Evolutionary conservation across 1,140 invertebrate species (phyloP).

Genomic region (Penaeus indicus): DNA sequence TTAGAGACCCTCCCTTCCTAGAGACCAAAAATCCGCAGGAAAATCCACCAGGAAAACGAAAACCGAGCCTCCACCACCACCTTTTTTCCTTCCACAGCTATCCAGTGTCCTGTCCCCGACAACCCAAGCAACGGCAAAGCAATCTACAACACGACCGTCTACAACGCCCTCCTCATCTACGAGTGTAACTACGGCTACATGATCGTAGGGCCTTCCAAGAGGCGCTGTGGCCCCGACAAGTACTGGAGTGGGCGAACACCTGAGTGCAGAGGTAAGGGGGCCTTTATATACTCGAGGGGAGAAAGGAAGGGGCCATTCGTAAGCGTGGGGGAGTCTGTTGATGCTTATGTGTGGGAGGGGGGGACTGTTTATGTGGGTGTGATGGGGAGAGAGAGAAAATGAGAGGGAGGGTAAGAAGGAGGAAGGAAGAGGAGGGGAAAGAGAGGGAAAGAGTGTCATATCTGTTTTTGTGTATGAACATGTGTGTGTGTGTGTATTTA

Average conservation of each 20-base stretch:
- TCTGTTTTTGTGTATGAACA: no score
- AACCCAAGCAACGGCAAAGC: conserved; percentile 90
- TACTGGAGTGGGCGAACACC: conserved; percentile 82
- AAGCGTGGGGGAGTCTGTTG: background rate
- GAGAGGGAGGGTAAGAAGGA: no score
- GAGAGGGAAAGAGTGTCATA: no score
- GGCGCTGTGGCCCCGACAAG: conserved; percentile 88
- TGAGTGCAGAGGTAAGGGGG: conserved; percentile 60
- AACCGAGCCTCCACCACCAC: no score
- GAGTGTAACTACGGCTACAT: conserved; percentile 93
- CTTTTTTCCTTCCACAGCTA: conserved; percentile 73
- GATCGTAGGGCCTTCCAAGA: conserved; percentile 74
- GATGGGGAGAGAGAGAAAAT: no score
- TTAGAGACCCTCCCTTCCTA: no score
- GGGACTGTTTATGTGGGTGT: no score
- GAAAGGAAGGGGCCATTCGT: background rate
- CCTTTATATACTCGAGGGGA: background rate
- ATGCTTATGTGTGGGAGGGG: no score
- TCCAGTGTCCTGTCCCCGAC: conserved; percentile 88
- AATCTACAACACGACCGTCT: conserved; percentile 89
- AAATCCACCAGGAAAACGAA: no score
- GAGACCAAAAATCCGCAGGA: no score
- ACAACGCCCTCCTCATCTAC: conserved; percentile 93
- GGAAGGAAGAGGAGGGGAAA: no score
- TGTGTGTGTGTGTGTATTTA: no score